Evolutionary conservation across 2,797 vertebrate genomes (phyloP).

Genomic region (Lagodon rhomboides): DNA sequence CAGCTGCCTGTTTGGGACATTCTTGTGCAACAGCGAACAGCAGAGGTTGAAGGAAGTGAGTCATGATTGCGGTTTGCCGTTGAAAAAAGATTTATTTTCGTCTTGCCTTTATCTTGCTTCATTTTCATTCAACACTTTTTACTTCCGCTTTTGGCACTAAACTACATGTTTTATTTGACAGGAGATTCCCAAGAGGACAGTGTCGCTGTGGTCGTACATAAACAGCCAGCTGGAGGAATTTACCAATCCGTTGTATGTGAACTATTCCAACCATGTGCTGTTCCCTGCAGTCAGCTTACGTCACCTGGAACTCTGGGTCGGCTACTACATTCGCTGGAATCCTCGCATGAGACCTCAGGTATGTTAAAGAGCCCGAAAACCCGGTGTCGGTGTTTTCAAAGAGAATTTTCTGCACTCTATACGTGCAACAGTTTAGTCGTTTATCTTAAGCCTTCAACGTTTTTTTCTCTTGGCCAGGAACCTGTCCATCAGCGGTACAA

Average conservation of each 20-base stretch:
- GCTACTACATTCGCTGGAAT: conserved; percentile 99
- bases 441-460: neutral
- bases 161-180: conserved; percentile 61
- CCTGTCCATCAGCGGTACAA: conserved; percentile 94
- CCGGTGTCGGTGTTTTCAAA: neutral
- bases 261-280: conserved; percentile 95
- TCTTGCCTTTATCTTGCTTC: too few relatives aligned
- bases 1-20: conserved; percentile 98
- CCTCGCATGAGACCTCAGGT: conserved; percentile 97
- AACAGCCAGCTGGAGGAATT: conserved; percentile 98
- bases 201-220: conserved; percentile 97
- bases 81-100: too few relatives aligned
- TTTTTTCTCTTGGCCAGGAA: conserved; percentile 83
- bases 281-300: conserved; percentile 97
- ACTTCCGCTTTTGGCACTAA: neutral
- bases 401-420: neutral
- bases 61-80: neutral
- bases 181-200: conserved; percentile 92
- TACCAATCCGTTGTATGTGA: conserved; percentile 94
- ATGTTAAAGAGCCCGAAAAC: neutral
- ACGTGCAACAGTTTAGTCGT: neutral
- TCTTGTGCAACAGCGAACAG: conserved; percentile 96
- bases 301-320: conserved; percentile 98
- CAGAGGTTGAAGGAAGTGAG: conserved; percentile 94
- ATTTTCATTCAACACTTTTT: too few relatives aligned